These are phyloP conservation scores for Troglohyphantes excavatus DNA, from an alignment of 2,888 invertebrate species.

Conservation along the genomic window DNA sequence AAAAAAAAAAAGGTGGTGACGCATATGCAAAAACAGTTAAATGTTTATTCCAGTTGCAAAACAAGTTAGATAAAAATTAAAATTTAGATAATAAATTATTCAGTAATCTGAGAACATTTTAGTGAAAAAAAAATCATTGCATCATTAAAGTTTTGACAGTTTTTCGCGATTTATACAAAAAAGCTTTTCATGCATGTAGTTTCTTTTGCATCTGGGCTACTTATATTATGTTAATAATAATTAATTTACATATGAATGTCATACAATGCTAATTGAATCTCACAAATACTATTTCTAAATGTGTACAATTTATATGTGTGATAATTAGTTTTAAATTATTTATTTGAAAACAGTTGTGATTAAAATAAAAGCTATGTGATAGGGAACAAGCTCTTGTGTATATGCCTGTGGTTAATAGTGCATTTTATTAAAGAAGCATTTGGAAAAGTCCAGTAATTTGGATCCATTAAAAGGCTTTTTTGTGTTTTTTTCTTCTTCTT, in stretches of 20 bases:
- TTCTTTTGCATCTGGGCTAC: not conserved
- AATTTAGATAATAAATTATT: not conserved
- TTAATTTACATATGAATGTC: not conserved
- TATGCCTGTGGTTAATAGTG: not conserved
- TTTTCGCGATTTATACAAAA: too few species aligned
- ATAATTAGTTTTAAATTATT: not conserved
- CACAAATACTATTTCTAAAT: not conserved
- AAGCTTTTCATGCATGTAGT: too few species aligned
- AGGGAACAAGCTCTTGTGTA: slow-evolving; percentile 9
- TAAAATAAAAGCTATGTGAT: not conserved
- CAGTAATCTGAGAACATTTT: not conserved
- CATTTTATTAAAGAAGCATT: not conserved
- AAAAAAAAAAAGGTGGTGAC: too few species aligned
- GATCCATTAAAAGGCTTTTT: not conserved
- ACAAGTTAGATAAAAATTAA: not conserved
- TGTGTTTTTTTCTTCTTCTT: not conserved
- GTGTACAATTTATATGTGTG: not conserved
- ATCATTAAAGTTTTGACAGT: too few species aligned
- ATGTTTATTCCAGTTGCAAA: too few species aligned
- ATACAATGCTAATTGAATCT: not conserved
- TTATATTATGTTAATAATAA: not conserved
- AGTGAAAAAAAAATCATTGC: too few species aligned
- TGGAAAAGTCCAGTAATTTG: not conserved
- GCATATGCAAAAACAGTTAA: too few species aligned
- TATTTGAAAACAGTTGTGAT: not conserved